Percentiles rank a stretch among this genome's conserved stretches.
Conservation (phyloP, 2,113 vertebrate genomes). For the Eupsittula cactorum region DNA sequence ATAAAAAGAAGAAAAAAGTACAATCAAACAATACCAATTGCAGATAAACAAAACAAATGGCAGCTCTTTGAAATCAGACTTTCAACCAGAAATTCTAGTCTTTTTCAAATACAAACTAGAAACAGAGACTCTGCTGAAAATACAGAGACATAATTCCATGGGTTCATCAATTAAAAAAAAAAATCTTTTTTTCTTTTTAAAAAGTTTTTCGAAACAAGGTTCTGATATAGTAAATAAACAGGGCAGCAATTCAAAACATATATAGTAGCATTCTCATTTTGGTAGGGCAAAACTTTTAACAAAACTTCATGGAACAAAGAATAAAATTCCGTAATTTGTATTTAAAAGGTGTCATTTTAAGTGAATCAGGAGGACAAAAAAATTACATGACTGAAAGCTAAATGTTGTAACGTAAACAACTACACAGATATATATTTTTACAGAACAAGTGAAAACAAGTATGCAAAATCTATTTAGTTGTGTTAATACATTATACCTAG, state of each 20-base stretch:
- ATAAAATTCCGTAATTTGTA: neutral
- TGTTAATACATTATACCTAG: neutral
- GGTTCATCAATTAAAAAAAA: neutral
- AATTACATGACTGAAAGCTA: neutral
- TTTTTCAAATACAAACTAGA: neutral
- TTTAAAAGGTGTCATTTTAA: neutral
- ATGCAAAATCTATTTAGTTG: neutral
- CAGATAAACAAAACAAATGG: neutral
- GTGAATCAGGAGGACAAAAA: neutral
- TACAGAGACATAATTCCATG: neutral
- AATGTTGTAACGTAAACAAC: neutral
- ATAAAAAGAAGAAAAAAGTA: neutral
- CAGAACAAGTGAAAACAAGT: neutral
- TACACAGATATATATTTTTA: neutral
- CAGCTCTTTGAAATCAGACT: neutral
- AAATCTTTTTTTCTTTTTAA: neutral
- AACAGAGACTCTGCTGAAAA: neutral
- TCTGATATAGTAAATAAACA: neutral
- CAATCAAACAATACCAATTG: neutral
- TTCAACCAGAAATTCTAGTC: neutral
- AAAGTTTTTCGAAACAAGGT: neutral
- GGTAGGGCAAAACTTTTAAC: neutral
- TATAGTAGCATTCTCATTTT: accelerated
- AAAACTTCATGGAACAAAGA: neutral
- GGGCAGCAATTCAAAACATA: neutral